Conservation (phyloP, 1,140 invertebrate genomes). For the Nephotettix cincticeps region DNA sequence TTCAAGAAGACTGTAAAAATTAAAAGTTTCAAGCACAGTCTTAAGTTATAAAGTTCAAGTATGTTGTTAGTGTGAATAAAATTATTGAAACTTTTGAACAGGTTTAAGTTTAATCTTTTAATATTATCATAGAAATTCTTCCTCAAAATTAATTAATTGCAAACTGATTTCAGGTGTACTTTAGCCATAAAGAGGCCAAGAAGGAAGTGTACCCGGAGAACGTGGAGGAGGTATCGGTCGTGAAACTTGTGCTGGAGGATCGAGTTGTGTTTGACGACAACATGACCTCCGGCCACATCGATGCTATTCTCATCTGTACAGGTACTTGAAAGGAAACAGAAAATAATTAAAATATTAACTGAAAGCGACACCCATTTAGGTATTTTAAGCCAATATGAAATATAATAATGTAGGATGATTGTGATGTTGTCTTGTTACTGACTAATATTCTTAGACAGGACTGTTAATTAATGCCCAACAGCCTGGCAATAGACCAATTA, state of each 20-base stretch:
- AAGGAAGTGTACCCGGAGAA: neutral
- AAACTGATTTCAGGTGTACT: neutral
- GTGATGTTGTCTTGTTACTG: too few species aligned
- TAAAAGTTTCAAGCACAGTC: too few species aligned
- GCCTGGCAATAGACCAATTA: too few species aligned
- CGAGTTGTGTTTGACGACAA: neutral
- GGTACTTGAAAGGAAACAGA: neutral
- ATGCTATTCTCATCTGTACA: constrained; percentile 20
- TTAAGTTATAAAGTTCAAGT: too few species aligned
- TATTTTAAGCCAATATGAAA: too few species aligned
- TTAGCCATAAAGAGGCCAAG: neutral
- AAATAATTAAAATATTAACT: neutral
- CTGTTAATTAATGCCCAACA: too few species aligned
- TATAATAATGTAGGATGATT: too few species aligned
- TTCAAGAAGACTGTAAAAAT: too few species aligned
- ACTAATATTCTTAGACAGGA: too few species aligned
- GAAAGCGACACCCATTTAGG: too few species aligned
- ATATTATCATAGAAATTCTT: neutral
- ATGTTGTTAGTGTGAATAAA: too few species aligned
- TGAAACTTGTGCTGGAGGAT: neutral
- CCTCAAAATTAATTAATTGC: neutral
- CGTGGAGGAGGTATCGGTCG: neutral
- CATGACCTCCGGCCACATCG: neutral
- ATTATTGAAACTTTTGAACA: too few species aligned
- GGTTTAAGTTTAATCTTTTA: neutral